A percentile compares a stretch with the other conserved stretches of the same genome.
These are phyloP conservation scores for Aporophyla lueneburgensis DNA, from an alignment of 2,888 invertebrate genomes.

Conservation along the genomic window DNA sequence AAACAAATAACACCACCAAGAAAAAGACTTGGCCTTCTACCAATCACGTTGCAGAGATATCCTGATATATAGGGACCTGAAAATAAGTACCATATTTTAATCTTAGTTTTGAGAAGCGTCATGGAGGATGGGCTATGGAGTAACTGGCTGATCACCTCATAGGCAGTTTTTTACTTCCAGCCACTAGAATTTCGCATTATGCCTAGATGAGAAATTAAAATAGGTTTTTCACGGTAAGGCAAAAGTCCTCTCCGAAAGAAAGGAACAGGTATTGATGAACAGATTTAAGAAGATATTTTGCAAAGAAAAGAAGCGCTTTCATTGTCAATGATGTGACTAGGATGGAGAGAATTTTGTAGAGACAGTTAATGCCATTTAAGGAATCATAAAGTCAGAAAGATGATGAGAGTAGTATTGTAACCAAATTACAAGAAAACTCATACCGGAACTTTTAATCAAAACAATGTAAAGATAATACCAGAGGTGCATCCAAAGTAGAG, in stretches of 20 bases:
- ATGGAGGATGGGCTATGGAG: too few relatives aligned
- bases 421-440: background rate
- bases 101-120: too few relatives aligned
- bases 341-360: too few relatives aligned
- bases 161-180: too few relatives aligned
- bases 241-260: too few relatives aligned
- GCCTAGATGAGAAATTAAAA: too few relatives aligned
- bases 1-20: conserved; percentile 63
- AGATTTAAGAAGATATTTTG: background rate
- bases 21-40: conserved; percentile 71
- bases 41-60: conserved; percentile 70
- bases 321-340: background rate
- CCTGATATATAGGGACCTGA: conserved; percentile 73
- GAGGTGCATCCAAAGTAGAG: conserved; percentile 22
- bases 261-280: background rate
- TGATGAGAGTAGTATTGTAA: background rate
- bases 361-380: background rate
- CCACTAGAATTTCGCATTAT: too few relatives aligned
- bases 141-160: too few relatives aligned
- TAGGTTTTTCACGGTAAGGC: background rate
- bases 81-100: conserved; percentile 31
- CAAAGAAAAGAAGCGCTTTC: background rate
- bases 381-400: background rate
- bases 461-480: conserved; percentile 6
- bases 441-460: background rate